Base-by-base conservation (phyloP, 1,140 invertebrate genomes). In the Bombus sylvicola region DNA sequence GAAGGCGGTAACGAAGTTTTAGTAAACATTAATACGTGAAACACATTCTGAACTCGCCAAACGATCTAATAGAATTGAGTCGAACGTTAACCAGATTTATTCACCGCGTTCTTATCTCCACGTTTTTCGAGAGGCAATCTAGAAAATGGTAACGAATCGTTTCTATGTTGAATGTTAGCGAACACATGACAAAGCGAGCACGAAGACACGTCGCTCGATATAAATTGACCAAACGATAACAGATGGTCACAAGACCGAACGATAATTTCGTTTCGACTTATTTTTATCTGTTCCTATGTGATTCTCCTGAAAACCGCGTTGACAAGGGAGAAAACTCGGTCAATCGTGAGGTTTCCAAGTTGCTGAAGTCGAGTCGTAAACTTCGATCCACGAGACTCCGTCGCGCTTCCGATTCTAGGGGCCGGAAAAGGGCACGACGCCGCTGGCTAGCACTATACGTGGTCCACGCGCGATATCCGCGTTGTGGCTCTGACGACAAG, bases 391-490 rank as follows among this genome's bases (percentile, higher is more conserved):
- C 25, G 28, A 53, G 18, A 31, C 15, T 31, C 22, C 15, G 37
- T 8, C 28, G 74, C n/a, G 25, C 25, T 77, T 71, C 68, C 18
- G n/a, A 0, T 39, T 64, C 43, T 37, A n/a, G 12, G 9, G 18
- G 18, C 22, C 43, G 37, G 34, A 76, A 53, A 84, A 77, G 68
- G 71, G 37, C 13, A 71, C 57, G 69, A 66, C 57, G 66, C 18
- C 5, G n/a, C 2, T 18, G 43, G 15, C 53, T 22, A 18, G 6
- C 4, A 3, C 15, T 41, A 57, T 62, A 69, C n/a, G 69, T 71
- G 75, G 81, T 39, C 34, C 59, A 72, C 87, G 71, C 75, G 64
- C 64, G 81, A 90, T 87, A 90, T 80, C 69, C 77, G 87, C 88
- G 69, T 57, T 88, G 78, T 66, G 62, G 57, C 76, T 81, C 80